Percentiles rank a stretch among this genome's conserved stretches.
These are phyloP conservation scores for Limnephilus lunatus DNA, from an alignment of 2,888 invertebrate species.

Conservation along the genomic window DNA sequence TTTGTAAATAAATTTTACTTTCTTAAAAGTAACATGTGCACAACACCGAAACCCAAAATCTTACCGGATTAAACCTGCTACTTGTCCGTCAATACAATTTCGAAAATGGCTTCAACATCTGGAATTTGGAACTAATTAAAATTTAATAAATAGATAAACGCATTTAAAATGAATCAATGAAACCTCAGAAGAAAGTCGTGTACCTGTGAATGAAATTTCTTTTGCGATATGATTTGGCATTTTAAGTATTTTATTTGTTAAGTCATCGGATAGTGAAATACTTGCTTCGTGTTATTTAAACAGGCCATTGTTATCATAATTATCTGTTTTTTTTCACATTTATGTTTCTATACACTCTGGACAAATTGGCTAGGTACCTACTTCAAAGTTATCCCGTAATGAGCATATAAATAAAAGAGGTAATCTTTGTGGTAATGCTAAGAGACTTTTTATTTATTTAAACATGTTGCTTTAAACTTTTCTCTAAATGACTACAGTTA, in stretches of 20 bases:
- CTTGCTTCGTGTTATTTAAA: no score
- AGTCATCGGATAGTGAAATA: not conserved
- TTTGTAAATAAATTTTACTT: not conserved
- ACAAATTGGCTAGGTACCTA: no score
- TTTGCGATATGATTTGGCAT: not conserved
- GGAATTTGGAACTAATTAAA: not conserved
- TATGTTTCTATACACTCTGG: no score
- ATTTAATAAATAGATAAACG: not conserved
- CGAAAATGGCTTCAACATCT: not conserved
- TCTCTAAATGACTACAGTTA: no score
- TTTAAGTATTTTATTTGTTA: not conserved
- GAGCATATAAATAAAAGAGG: no score
- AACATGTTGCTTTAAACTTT: no score
- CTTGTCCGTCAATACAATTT: not conserved
- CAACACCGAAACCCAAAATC: not conserved
- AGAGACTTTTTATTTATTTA: no score
- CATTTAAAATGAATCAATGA: not conserved
- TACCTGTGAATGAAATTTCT: not conserved
- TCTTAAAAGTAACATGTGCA: not conserved
- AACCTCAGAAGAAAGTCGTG: not conserved
- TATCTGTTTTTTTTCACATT: no score
- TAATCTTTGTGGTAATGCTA: no score
- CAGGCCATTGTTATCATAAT: no score
- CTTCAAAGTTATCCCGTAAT: no score
- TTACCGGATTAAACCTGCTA: not conserved